Base-by-base conservation (phyloP, 2,888 invertebrate genomes). In the Tethea ocularis region DNA sequence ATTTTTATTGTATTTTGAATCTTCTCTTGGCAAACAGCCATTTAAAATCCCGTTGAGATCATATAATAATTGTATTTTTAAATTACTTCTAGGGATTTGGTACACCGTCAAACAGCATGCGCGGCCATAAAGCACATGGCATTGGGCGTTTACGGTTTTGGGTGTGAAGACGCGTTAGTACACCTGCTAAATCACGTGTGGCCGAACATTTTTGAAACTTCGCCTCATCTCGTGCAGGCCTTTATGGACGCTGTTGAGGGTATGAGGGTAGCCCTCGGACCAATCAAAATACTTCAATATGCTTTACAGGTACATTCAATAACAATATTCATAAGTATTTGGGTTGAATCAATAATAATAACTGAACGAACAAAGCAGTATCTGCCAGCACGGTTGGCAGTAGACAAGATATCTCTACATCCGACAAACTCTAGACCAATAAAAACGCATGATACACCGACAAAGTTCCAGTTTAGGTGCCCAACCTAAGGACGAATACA, bases 191-290 rank as follows among this genome's bases (percentile, higher is more conserved):
- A 99, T 91, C 98, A 99, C 84, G 99, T 99, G 24, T 99, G 99
- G 99, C 99, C 99, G 13, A 99, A 99, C 87, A 98, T 99, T 71
- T 99, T 99, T 83, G 99, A 99, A 93, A 99, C 99, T 0, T 99
- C 99, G 15, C 99, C 99, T 17, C 99, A 99, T 95, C 95, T 99
- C 68, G 99, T 99, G 24, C 99, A 99, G 91, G 99, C 99, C 0
- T 99, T 99, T 89, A 99, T 99, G 98, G 99, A 99, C 79, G 97
- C 99, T 5, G 97, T 99, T 6, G 99, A 99, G 87, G 99, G 99
- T 15, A 95, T 99, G 93, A 91, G 99, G 36, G 99, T 99, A 5
- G 98, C 99, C 0, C 94, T 99, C 51, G 99, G 99, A 6, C 98
- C 99, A 1, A 96, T 98, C 60, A 99, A 99, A 93, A 97, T 99